phyloP scores from a whole-genome alignment of 2,113 vertebrate genomes.

The Thamnaconus septentrionalis region DNA sequence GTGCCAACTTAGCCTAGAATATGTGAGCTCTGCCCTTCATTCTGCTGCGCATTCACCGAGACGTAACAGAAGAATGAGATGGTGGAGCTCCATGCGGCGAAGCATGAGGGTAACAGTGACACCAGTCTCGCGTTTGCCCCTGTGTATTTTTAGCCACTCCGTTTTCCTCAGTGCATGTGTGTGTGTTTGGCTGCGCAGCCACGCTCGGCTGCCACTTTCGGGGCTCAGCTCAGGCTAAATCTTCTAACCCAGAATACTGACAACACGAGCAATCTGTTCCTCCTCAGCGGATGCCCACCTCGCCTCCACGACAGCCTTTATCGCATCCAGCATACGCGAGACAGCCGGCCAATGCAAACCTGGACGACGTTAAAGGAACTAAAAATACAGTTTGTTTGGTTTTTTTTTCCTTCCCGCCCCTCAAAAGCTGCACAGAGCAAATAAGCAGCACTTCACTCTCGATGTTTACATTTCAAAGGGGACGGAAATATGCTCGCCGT shows the following conservation, averaged over 20 bases:
- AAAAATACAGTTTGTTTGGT: conserved; percentile 24
- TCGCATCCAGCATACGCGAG: conserved; percentile 24
- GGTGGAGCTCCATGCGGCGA: conserved; percentile 36
- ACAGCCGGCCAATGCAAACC: conserved; percentile 22
- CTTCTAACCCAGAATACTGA: conserved; percentile 56
- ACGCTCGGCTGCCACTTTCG: conserved; percentile 52
- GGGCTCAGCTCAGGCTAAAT: conserved; percentile 50
- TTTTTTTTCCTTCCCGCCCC: too few relatives aligned
- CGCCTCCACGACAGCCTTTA: conserved; percentile 21
- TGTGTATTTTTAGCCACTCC: conserved; percentile 69
- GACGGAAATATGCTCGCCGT: not conserved
- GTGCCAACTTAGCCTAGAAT: too few relatives aligned
- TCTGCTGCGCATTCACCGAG: not conserved
- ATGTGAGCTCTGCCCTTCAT: too few relatives aligned
- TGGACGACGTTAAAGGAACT: conserved; percentile 24
- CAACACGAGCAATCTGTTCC: conserved; percentile 60
- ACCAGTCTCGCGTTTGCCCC: conserved; percentile 60
- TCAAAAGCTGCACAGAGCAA: conserved; percentile 13
- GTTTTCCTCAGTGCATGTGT: conserved; percentile 46
- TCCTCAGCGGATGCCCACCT: conserved; percentile 40
- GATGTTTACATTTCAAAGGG: conserved; percentile 35
- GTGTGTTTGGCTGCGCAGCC: conserved; percentile 48
- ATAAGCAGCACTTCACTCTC: conserved; percentile 1
- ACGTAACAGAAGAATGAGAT: conserved; percentile 30
- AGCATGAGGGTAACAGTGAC: conserved; percentile 51